These are phyloP conservation scores for Drosophila rubida DNA, from an alignment of 2,888 invertebrate species.

Conservation along the genomic window DNA sequence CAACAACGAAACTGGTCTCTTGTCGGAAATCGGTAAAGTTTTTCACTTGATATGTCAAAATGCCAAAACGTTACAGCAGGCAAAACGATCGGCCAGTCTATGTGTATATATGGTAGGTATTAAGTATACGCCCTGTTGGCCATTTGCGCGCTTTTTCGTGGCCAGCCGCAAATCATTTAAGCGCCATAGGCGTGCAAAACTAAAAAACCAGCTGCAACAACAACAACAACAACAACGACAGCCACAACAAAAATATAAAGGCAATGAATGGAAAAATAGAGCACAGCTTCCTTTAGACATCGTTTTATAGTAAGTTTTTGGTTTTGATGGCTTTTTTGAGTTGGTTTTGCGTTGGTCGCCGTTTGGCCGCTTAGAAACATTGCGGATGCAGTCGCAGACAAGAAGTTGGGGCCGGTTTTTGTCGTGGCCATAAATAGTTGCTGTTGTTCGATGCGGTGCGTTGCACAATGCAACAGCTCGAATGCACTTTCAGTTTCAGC, in stretches of 20 bases:
- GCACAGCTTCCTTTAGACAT: slow-evolving; percentile 70
- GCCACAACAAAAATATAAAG: too few species aligned
- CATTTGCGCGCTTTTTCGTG: slow-evolving; percentile 53
- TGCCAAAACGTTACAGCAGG: slow-evolving; percentile 54
- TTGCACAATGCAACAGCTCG: slow-evolving; percentile 67
- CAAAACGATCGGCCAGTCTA: slow-evolving; percentile 36
- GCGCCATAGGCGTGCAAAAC: slow-evolving; percentile 67
- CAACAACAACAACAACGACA: slow-evolving; percentile 1
- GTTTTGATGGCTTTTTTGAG: slow-evolving; percentile 18
- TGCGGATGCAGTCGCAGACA: slow-evolving; percentile 71
- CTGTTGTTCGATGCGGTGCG: slow-evolving; percentile 50
- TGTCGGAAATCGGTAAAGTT: slow-evolving; percentile 72
- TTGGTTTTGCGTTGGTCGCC: slow-evolving; percentile 38
- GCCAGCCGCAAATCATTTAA: slow-evolving; percentile 71
- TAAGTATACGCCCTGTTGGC: slow-evolving; percentile 73
- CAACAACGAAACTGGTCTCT: slow-evolving; percentile 61
- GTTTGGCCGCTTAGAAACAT: slow-evolving; percentile 69
- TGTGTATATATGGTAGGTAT: slow-evolving; percentile 39
- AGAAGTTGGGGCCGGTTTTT: slow-evolving; percentile 76
- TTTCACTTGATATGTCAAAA: slow-evolving; percentile 78
- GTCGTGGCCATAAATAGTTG: slow-evolving; percentile 70
- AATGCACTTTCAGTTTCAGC: slow-evolving; percentile 61
- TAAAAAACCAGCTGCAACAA: slow-evolving; percentile 22
- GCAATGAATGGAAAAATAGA: slow-evolving; percentile 46
- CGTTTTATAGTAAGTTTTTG: slow-evolving; percentile 39